Evolutionary conservation across 1,140 invertebrate species (phyloP).

Genomic region (Zaprionus capensis): DNA sequence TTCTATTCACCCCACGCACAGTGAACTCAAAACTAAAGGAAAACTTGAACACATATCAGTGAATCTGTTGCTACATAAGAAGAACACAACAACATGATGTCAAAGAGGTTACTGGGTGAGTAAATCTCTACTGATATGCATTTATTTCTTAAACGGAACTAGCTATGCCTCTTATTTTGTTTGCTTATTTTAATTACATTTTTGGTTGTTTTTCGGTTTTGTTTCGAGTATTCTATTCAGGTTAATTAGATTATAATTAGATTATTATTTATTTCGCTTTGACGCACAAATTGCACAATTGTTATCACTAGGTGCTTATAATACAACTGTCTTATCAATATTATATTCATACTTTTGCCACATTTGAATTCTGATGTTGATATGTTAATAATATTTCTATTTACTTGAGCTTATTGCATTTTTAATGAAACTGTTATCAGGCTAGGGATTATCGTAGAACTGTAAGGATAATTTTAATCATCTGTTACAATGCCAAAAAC

Average conservation of each 20-base stretch:
- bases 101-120: constrained; percentile 57
- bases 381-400: not conserved
- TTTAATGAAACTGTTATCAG: not conserved
- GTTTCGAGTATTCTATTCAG: not conserved
- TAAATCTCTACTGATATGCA: constrained; percentile 2
- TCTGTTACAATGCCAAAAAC: no score
- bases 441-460: not conserved
- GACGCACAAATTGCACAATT: not conserved
- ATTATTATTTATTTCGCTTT: not conserved
- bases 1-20: constrained; percentile 19
- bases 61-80: constrained; percentile 18
- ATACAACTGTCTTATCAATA: not conserved
- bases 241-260: not conserved
- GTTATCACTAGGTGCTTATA: not conserved
- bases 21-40: constrained; percentile 22
- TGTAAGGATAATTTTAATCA: no score
- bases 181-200: not conserved
- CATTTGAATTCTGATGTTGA: not conserved
- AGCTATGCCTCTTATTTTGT: no score
- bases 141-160: no score
- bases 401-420: not conserved
- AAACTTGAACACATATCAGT: not conserved
- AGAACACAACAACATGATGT: constrained; percentile 49
- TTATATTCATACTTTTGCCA: not conserved
- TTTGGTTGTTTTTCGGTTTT: not conserved